Evolutionary conservation across 2,797 vertebrate genomes (phyloP).

Genomic region (Protosalanx chinensis): DNA sequence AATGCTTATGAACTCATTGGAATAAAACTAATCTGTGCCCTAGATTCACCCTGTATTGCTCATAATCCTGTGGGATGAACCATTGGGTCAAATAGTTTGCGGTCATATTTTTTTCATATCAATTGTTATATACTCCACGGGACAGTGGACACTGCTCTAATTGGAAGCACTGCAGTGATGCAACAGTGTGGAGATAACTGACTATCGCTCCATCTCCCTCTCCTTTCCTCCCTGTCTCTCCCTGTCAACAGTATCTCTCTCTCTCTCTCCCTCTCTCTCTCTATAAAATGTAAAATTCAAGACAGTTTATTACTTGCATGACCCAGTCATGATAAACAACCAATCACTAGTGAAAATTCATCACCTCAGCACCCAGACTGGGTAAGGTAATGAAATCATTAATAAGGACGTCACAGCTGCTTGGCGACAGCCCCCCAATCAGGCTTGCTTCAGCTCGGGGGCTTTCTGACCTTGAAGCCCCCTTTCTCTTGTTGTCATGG

Average conservation of each 20-base stretch:
- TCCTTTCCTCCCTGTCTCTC: slow-evolving; percentile 13
- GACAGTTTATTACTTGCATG: slow-evolving; percentile 46
- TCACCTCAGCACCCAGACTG: slow-evolving; percentile 35
- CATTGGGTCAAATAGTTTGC: too few relatives aligned
- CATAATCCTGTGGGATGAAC: too few relatives aligned
- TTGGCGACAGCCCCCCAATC: not conserved
- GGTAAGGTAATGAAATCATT: slow-evolving; percentile 53
- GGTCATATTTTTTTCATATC: too few relatives aligned
- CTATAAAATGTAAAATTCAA: slow-evolving; percentile 43
- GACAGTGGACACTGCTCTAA: too few relatives aligned
- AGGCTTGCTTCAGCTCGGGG: slow-evolving; percentile 9
- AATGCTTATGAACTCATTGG: too few relatives aligned
- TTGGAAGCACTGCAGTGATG: too few relatives aligned
- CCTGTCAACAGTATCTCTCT: slow-evolving; percentile 5
- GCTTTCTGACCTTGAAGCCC: slow-evolving; percentile 79
- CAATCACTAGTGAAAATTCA: slow-evolving; percentile 51
- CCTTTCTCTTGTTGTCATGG: slow-evolving; percentile 79
- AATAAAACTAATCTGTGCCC: too few relatives aligned
- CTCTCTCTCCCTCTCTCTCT: slow-evolving; percentile 46
- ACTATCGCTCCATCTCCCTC: not conserved
- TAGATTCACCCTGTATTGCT: too few relatives aligned
- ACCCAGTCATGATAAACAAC: slow-evolving; percentile 59
- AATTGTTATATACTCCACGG: too few relatives aligned
- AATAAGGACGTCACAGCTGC: slow-evolving; percentile 34
- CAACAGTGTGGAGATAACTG: too few relatives aligned